A percentile compares a stretch with the other conserved stretches of the same genome.
Evolutionary conservation across 2,113 vertebrate genomes (phyloP).

Genomic region (Turdus rufiventris): DNA sequence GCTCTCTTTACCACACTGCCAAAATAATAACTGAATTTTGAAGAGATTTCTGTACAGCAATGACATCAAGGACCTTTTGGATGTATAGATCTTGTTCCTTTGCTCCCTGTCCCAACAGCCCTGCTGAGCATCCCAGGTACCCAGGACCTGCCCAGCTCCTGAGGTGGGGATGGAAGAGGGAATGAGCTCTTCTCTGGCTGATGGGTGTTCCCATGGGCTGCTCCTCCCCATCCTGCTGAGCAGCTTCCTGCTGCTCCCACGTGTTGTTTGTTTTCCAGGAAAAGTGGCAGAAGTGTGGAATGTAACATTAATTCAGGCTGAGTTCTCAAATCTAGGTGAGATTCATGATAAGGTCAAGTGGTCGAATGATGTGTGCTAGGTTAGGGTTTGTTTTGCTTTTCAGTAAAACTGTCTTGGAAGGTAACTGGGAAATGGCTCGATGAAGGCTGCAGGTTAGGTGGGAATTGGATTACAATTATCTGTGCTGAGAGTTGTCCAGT

Average conservation of each 20-base stretch:
- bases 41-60: neutral
- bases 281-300: neutral
- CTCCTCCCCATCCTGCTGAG: neutral
- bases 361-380: too few species aligned
- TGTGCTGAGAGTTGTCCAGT: neutral
- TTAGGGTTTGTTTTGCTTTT: neutral
- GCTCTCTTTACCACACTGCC: neutral
- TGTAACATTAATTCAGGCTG: fast-evolving
- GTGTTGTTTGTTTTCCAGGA: fast-evolving
- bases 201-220: neutral
- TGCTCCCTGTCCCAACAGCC: neutral
- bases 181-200: neutral
- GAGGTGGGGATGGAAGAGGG: neutral
- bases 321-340: neutral
- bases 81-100: neutral
- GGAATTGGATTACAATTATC: neutral
- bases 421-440: neutral
- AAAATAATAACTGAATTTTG: neutral
- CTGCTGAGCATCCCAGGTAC: fast-evolving
- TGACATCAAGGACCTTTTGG: neutral
- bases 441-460: neutral
- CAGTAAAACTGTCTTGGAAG: neutral
- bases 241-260: neutral
- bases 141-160: neutral
- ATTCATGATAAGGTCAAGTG: neutral